Conservation (phyloP, 2,797 vertebrate genomes). For the Leptoclinus maculatus region DNA sequence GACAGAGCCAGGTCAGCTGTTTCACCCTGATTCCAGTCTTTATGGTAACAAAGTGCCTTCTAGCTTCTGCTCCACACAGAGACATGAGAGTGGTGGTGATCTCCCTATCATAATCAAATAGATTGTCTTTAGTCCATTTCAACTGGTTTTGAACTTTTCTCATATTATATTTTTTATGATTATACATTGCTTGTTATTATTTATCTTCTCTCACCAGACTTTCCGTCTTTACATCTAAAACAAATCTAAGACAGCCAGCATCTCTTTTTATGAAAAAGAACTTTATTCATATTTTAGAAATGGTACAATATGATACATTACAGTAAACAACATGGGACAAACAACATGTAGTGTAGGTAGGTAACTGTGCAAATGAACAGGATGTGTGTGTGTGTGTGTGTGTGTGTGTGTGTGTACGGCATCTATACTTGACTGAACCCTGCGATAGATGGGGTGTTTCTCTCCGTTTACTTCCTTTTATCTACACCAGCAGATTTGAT, state of each 20-base stretch:
- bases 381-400: conserved; percentile 33
- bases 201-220: neutral
- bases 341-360: conserved; percentile 78
- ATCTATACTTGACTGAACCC: conserved; percentile 30
- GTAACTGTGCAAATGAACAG: conserved; percentile 79
- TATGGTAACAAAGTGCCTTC: neutral
- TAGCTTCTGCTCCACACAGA: neutral
- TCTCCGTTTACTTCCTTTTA: conserved; percentile 21
- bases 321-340: conserved; percentile 78
- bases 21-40: neutral
- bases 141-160: neutral
- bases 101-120: neutral
- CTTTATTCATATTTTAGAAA: conserved; percentile 81
- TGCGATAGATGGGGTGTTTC: conserved; percentile 4
- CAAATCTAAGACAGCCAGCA: neutral
- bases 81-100: neutral
- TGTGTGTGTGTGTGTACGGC: conserved; percentile 25
- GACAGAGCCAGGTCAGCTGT: neutral
- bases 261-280: conserved; percentile 71
- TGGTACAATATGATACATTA: conserved; percentile 81
- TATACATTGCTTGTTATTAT: neutral
- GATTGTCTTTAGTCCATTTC: neutral
- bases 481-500: conserved; percentile 47
- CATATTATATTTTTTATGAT: neutral
- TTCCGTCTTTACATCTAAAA: neutral